Conservation (phyloP, 2,888 invertebrate species). For the Sussaba pulchella region DNA sequence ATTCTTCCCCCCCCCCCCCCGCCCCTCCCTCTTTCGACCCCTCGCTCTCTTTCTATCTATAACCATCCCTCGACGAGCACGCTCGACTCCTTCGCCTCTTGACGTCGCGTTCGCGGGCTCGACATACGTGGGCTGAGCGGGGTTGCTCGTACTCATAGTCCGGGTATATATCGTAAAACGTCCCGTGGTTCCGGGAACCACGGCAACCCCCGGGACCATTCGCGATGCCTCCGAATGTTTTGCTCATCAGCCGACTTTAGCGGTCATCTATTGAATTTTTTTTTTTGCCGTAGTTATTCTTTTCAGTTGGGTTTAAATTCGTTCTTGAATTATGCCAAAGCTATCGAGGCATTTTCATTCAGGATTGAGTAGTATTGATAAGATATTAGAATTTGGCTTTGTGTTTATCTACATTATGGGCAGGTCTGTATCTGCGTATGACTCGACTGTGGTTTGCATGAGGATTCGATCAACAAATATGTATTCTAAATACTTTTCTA, state of each 20-base stretch:
- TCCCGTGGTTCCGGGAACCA: conserved; percentile 4
- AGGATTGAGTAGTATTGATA: too few species aligned
- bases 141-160: conserved; percentile 16
- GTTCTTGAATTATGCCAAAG: too few species aligned
- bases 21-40: too few species aligned
- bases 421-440: too few species aligned
- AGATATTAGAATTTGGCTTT: too few species aligned
- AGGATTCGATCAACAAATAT: too few species aligned
- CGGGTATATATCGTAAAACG: conserved; percentile 38
- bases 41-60: conserved; percentile 17
- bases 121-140: conserved; percentile 56
- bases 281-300: too few species aligned
- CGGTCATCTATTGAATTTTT: conserved; percentile 32
- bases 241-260: conserved; percentile 28
- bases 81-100: conserved; percentile 40
- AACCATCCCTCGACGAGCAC: conserved; percentile 1
- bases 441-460: too few species aligned
- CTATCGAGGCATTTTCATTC: too few species aligned
- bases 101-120: conserved; percentile 35
- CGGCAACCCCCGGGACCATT: conserved; percentile 7
- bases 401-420: too few species aligned
- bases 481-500: too few species aligned
- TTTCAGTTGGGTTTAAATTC: too few species aligned
- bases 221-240: conserved; percentile 31
- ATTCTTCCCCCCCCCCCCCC: conserved; percentile 58